phyloP scores from a whole-genome alignment of 2,888 invertebrate species.

The Drosophila paramelanica region DNA sequence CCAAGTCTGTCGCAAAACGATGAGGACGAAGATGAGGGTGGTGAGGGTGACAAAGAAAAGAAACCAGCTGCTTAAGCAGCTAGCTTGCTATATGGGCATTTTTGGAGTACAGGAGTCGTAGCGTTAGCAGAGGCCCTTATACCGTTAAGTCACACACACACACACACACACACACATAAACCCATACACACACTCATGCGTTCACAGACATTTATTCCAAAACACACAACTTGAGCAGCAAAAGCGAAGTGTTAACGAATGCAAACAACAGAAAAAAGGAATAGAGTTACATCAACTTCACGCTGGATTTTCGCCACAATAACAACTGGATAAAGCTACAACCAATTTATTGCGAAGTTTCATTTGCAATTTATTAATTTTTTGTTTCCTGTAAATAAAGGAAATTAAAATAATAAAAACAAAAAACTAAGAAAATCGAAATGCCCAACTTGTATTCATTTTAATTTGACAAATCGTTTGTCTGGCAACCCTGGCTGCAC shows the following conservation, averaged over 20 bases:
- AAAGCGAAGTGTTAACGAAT: conserved; percentile 49
- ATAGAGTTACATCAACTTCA: conserved; percentile 51
- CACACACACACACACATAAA: conserved; percentile 28
- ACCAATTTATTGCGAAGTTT: conserved; percentile 74
- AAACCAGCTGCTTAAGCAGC: conserved; percentile 61
- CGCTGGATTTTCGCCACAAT: conserved; percentile 55
- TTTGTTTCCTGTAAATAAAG: conserved; percentile 81
- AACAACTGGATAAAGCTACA: conserved; percentile 64
- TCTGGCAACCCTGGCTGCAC: conserved; percentile 27
- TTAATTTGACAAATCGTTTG: not conserved
- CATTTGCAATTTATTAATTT: conserved; percentile 68
- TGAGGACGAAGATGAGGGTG: conserved; percentile 80
- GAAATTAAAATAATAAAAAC: conserved; percentile 73
- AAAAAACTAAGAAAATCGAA: conserved; percentile 21
- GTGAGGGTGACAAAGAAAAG: conserved; percentile 76
- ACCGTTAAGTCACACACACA: conserved; percentile 58
- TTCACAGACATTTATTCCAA: conserved; percentile 66
- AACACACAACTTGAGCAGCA: conserved; percentile 48
- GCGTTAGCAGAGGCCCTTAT: conserved; percentile 62
- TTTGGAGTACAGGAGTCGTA: conserved; percentile 67
- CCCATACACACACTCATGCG: conserved; percentile 44
- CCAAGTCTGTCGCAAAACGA: conserved; percentile 83
- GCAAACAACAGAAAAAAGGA: conserved; percentile 49
- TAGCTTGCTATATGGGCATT: conserved; percentile 31
- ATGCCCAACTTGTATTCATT: not conserved